These are phyloP conservation scores for Watsonalla cultraria DNA, from an alignment of 2,888 invertebrate species.

Conservation along the genomic window DNA sequence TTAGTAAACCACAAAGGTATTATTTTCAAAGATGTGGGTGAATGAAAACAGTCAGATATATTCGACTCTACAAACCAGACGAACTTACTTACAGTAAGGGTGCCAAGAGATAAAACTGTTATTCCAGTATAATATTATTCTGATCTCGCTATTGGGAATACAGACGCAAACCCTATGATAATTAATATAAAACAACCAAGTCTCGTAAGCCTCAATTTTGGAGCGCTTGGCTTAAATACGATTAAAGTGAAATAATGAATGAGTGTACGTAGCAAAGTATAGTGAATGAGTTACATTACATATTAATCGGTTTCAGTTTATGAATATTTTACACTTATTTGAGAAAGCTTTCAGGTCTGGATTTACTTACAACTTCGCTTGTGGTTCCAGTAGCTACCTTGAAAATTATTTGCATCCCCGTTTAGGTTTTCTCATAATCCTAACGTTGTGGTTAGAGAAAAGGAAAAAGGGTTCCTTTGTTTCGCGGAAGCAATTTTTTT, in stretches of 20 bases:
- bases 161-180: neutral
- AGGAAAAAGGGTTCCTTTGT: no score
- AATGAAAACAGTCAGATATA: neutral
- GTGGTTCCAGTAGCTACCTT: no score
- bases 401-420: no score
- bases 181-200: neutral
- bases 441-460: no score
- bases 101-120: neutral
- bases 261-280: neutral
- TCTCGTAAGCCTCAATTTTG: neutral
- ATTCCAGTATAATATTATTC: conserved; percentile 1
- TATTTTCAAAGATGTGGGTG: neutral
- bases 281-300: no score
- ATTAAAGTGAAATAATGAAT: neutral
- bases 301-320: no score
- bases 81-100: neutral
- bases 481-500: no score
- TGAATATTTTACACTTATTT: no score
- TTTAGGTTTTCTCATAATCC: no score
- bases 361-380: no score
- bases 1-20: no score
- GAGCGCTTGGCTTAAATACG: neutral
- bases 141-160: neutral
- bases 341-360: no score
- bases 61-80: neutral